Percentiles rank a stretch among this genome's conserved stretches.
Conservation (phyloP, 2,888 invertebrate genomes). For the Anaspis maculata region DNA sequence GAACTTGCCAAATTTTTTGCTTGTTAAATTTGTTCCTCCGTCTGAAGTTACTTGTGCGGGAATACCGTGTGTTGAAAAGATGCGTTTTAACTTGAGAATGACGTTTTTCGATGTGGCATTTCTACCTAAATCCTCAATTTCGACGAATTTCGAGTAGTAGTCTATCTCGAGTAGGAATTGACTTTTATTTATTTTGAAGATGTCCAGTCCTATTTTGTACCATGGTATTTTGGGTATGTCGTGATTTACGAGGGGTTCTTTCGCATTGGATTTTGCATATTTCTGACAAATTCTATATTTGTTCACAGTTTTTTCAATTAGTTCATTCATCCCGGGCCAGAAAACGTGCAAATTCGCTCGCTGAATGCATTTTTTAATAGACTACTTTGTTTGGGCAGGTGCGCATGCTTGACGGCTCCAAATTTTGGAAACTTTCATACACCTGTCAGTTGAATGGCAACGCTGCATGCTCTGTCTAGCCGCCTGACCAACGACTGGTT, state of each 20-base stretch:
- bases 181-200: not conserved
- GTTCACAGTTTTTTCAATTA: not conserved
- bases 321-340: not conserved
- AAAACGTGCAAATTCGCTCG: not conserved
- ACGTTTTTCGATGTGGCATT: not conserved
- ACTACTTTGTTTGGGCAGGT: too few species aligned
- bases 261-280: not conserved
- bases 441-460: too few species aligned
- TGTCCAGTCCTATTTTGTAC: not conserved
- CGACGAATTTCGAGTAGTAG: not conserved
- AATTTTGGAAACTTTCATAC: too few species aligned
- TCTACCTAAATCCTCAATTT: not conserved
- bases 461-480: too few species aligned
- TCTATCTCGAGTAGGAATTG: not conserved
- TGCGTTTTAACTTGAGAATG: not conserved
- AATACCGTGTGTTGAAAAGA: not conserved
- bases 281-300: not conserved
- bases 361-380: too few species aligned
- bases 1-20: not conserved
- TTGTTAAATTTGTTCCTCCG: conserved; percentile 13
- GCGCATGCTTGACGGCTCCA: too few species aligned
- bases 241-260: not conserved
- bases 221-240: not conserved
- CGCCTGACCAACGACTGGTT: too few species aligned
- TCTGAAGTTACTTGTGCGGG: too few species aligned